phyloP scores from a whole-genome alignment of 2,113 vertebrate species.

The Sminthopsis crassicaudata region DNA sequence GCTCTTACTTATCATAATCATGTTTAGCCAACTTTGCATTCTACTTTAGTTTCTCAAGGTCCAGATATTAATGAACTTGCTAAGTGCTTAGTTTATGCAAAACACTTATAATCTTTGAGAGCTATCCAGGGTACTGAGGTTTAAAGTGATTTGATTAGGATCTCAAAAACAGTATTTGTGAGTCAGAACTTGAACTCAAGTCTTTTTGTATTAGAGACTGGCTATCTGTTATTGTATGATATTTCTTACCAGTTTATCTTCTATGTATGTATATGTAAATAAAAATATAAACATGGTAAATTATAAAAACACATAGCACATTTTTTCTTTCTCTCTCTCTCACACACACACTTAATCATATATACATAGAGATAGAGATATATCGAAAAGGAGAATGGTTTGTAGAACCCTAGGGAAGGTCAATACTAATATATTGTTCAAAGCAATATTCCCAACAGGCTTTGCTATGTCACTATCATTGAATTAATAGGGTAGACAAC shows the following conservation, averaged over 20 bases:
- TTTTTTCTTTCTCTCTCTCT: background rate
- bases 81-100: background rate
- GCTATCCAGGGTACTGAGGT: background rate
- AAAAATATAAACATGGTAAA: background rate
- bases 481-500: background rate
- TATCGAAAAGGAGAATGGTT: accelerated
- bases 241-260: background rate
- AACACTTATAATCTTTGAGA: background rate
- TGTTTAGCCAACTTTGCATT: background rate
- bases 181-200: background rate
- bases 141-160: background rate
- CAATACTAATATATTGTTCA: background rate
- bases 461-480: background rate
- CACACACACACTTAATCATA: background rate
- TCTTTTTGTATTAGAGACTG: background rate
- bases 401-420: background rate
- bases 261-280: background rate
- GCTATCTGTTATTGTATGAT: background rate
- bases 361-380: background rate
- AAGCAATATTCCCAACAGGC: background rate
- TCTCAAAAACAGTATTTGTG: background rate
- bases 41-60: background rate
- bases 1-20: background rate
- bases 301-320: background rate
- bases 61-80: background rate